These are phyloP conservation scores for Sarcophaga caerulescens DNA, from an alignment of 2,888 invertebrate species.

Conservation along the genomic window DNA sequence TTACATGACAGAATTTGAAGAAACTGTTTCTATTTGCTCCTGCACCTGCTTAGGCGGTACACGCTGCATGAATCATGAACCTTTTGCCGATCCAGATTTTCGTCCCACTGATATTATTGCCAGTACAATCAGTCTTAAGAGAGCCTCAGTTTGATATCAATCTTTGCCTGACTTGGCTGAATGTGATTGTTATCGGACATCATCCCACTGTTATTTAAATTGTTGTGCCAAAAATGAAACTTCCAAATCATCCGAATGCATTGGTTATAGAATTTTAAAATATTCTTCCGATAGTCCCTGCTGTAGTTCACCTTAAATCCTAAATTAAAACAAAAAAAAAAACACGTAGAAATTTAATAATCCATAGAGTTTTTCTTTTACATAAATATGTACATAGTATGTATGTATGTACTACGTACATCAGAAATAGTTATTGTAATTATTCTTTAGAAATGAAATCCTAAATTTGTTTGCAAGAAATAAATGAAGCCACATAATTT, in stretches of 20 bases:
- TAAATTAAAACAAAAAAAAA: neutral
- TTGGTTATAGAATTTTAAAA: slow-evolving; percentile 63
- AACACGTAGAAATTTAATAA: neutral
- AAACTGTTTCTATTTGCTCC: slow-evolving; percentile 91
- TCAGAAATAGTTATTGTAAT: neutral
- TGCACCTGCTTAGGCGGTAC: slow-evolving; percentile 89
- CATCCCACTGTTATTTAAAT: slow-evolving; percentile 63
- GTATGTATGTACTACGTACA: slow-evolving; percentile 11
- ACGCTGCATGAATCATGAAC: slow-evolving; percentile 83
- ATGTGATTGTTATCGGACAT: slow-evolving; percentile 61
- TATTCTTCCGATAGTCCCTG: slow-evolving; percentile 62
- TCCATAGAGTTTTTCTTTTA: neutral
- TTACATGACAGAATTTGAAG: slow-evolving; percentile 84
- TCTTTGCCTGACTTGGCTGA: slow-evolving; percentile 63
- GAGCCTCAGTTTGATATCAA: slow-evolving; percentile 80
- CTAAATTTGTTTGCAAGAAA: no score
- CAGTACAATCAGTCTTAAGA: slow-evolving; percentile 79
- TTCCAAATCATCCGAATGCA: slow-evolving; percentile 58
- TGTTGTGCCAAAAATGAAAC: slow-evolving; percentile 64
- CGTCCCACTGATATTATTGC: slow-evolving; percentile 82
- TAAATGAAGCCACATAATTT: no score
- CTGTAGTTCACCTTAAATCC: slow-evolving; percentile 53
- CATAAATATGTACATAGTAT: neutral
- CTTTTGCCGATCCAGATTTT: slow-evolving; percentile 84
- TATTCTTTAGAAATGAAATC: no score